Evolutionary conservation across 2,797 vertebrate species (phyloP).

Genomic region (Sebastolobus altivelis): DNA sequence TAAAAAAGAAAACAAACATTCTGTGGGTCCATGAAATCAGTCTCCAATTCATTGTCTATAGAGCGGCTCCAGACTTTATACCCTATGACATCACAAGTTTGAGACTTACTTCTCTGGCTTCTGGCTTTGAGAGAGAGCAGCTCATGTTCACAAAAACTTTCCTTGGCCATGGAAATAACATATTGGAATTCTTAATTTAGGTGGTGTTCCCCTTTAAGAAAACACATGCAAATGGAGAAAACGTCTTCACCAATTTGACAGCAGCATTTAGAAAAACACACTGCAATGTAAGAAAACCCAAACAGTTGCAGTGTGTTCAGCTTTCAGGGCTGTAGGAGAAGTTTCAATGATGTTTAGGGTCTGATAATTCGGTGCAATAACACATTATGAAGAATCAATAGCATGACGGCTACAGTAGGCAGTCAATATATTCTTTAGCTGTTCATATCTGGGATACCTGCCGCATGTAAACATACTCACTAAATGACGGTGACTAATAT

Average conservation of each 20-base stretch:
- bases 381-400: slow-evolving; percentile 24
- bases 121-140: too few species aligned
- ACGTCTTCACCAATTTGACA: neutral
- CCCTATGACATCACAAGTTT: too few species aligned
- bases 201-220: neutral
- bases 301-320: neutral
- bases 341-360: slow-evolving; percentile 6
- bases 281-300: neutral
- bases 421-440: neutral
- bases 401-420: neutral
- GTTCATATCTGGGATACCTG: slow-evolving; percentile 5
- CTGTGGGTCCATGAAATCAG: too few species aligned
- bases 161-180: too few species aligned
- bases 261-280: neutral
- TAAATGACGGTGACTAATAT: slow-evolving; percentile 13
- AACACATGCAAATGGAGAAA: neutral
- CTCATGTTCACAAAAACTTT: too few species aligned
- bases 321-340: neutral
- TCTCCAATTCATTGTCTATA: fast-evolving
- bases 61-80: too few species aligned
- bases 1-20: too few species aligned
- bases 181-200: too few species aligned
- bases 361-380: neutral
- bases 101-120: too few species aligned
- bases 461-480: slow-evolving; percentile 4